Conservation (phyloP, 2,797 vertebrate genomes). For the Lagocephalus sceleratus region DNA sequence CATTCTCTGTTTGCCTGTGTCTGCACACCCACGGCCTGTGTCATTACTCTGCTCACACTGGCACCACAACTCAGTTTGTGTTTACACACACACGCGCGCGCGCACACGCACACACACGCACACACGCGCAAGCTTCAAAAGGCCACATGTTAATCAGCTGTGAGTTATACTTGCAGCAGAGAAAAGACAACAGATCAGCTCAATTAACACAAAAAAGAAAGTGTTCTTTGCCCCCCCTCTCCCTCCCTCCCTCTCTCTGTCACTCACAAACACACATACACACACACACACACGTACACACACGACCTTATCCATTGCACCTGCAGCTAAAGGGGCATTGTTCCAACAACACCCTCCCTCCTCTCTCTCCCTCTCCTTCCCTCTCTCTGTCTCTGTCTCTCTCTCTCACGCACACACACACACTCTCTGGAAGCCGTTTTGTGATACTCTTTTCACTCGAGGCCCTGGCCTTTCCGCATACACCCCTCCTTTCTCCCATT, state of each 20-base stretch:
- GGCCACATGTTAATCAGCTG: constrained; percentile 80
- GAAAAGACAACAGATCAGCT: constrained; percentile 79
- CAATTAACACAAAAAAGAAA: constrained; percentile 83
- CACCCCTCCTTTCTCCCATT: constrained; percentile 51
- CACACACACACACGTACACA: constrained; percentile 35
- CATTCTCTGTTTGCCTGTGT: constrained; percentile 63
- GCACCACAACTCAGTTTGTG: constrained; percentile 38
- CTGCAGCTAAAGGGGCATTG: constrained; percentile 80
- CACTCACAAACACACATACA: constrained; percentile 28
- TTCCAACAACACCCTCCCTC: constrained; percentile 62
- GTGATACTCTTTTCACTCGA: constrained; percentile 66
- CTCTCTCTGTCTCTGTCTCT: background rate
- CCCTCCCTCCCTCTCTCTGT: constrained; percentile 25
- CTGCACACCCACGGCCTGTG: constrained; percentile 63
- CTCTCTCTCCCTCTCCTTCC: constrained; percentile 15
- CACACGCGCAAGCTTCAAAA: constrained; percentile 59
- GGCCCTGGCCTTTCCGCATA: constrained; percentile 68
- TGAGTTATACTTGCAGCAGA: constrained; percentile 75
- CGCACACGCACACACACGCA: constrained; percentile 21
- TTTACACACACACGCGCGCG: constrained; percentile 41
- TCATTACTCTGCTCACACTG: constrained; percentile 55
- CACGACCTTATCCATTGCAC: constrained; percentile 69
- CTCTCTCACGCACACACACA: constrained; percentile 51
- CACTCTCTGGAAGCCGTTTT: constrained; percentile 69
- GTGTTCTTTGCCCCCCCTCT: constrained; percentile 39